Base-by-base conservation (phyloP, 2,888 invertebrate genomes). In the Melieria omissa region DNA sequence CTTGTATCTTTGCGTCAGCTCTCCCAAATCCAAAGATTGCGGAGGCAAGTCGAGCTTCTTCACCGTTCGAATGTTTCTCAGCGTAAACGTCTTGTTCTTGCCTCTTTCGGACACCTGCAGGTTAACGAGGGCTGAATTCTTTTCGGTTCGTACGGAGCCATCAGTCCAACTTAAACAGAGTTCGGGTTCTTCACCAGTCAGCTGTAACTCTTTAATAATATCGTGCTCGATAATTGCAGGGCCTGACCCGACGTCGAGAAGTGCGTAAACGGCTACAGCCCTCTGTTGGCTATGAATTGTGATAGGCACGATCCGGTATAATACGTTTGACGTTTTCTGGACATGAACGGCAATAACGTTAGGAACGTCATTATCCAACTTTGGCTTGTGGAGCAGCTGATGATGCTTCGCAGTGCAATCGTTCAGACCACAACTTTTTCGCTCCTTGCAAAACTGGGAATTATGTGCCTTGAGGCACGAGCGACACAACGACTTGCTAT, bases 111-210 rank as follows among this genome's bases (percentile, higher is more conserved):
- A 49, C 54, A 73, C 42, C 44, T 60, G 65, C n/a, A 70, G 66
- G 46, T 60, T 67, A 9, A 74, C 45, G 3, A 61, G 54, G 0
- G 71, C 58, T 1, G 73, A 72, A 47, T 76, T 42, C 54, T 55
- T 66, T 14, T 74, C 71, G 10, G 47, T 12, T 9, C 74, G 70
- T 5, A 75, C 9, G 4, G 69, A 70, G n/a, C 71, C 67, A 63
- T 75, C 75, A 14, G 71, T 72, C 70, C 72, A 73, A 7, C 65
- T 64, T 2, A 70, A 64, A 68, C 71, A 73, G 16, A 71, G 63
- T 9, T 71, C 68, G 12, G 44, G 58, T 65, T 63, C 29, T 29
- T 47, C 42, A n/a, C 70, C 64, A n/a, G 29, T 55, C 41, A 55
- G 5, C 29, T 70, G 55, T n/a, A 70, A n/a, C 8, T 57, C 10